Evolutionary conservation across 2,797 vertebrate species (phyloP).

Genomic region (Crossoptilon crossoptilon): DNA sequence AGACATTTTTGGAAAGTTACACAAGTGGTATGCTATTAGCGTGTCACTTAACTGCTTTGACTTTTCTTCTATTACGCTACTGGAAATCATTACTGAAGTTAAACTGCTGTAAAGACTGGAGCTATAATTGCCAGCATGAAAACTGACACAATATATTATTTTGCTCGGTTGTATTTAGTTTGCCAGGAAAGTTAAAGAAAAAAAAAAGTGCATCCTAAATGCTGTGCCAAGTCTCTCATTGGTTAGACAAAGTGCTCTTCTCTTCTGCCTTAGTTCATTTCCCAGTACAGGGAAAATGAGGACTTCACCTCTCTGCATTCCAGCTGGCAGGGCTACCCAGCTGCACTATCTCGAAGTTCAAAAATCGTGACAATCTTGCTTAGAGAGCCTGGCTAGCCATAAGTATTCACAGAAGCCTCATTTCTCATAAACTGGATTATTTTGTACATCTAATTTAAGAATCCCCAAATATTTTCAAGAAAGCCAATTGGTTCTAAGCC

Average conservation of each 20-base stretch:
- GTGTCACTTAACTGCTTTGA: background rate
- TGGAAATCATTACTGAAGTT: background rate
- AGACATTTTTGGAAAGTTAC: background rate
- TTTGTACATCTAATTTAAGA: slow-evolving; percentile 17
- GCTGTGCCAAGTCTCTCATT: background rate
- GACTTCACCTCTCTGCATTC: background rate
- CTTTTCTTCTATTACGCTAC: background rate
- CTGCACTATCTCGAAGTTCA: background rate
- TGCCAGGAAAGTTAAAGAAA: slow-evolving; percentile 2
- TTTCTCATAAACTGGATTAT: slow-evolving; percentile 24
- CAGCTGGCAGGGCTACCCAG: background rate
- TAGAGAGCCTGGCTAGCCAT: background rate
- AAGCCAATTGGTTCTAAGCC: background rate
- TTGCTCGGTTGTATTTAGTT: background rate
- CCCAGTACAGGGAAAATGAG: background rate
- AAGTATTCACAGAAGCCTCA: background rate
- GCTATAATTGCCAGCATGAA: background rate
- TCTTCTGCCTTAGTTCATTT: background rate
- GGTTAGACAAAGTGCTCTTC: background rate
- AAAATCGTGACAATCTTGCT: background rate
- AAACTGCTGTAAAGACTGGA: background rate
- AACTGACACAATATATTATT: background rate
- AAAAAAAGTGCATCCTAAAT: background rate
- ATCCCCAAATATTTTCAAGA: background rate
- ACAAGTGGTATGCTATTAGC: background rate